Percentiles rank a stretch among this genome's conserved stretches.
These are phyloP conservation scores for Chionomys nivalis DNA, from an alignment of 2,113 vertebrate genomes.

Conservation along the genomic window DNA sequence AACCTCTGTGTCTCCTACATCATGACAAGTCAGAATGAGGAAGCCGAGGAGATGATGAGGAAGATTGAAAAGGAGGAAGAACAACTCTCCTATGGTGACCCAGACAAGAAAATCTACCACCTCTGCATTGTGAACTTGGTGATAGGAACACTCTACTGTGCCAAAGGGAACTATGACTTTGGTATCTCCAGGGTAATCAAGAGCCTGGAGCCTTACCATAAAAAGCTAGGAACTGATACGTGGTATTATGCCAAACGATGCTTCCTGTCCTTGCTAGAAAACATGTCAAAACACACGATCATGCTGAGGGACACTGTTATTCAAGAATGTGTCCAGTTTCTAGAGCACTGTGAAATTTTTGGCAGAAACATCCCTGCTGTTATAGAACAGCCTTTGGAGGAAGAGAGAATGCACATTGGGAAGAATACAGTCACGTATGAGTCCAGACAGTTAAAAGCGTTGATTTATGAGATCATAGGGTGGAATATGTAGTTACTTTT, in stretches of 20 bases:
- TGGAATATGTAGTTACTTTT: conserved; percentile 87
- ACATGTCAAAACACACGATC: conserved; percentile 96
- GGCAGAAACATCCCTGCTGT: conserved; percentile 87
- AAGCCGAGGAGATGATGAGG: conserved; percentile 97
- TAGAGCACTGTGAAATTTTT: conserved; percentile 95
- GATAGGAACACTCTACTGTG: conserved; percentile 97
- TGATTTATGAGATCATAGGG: conserved; percentile 86
- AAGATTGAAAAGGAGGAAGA: conserved; percentile 98
- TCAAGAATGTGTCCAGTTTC: conserved; percentile 94
- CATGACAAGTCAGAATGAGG: conserved; percentile 96
- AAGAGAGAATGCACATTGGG: conserved; percentile 91
- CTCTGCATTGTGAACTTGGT: conserved; percentile 98
- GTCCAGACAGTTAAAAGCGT: conserved; percentile 91
- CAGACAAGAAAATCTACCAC: conserved; percentile 96
- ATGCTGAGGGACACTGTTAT: conserved; percentile 91
- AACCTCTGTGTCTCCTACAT: conserved; percentile 98
- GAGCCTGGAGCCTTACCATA: conserved; percentile 95
- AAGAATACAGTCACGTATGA: conserved; percentile 97
- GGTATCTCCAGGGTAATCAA: conserved; percentile 96
- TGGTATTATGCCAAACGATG: conserved; percentile 99
- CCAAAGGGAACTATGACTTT: conserved; percentile 98
- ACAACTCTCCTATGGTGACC: conserved; percentile 93
- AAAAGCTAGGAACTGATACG: conserved; percentile 96
- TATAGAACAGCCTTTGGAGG: conserved; percentile 85
- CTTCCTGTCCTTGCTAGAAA: conserved; percentile 96